Percentiles rank a stretch among this genome's conserved stretches.
Evolutionary conservation across 2,888 invertebrate genomes (phyloP).

Genomic region (Patella ulyssiponensis): DNA sequence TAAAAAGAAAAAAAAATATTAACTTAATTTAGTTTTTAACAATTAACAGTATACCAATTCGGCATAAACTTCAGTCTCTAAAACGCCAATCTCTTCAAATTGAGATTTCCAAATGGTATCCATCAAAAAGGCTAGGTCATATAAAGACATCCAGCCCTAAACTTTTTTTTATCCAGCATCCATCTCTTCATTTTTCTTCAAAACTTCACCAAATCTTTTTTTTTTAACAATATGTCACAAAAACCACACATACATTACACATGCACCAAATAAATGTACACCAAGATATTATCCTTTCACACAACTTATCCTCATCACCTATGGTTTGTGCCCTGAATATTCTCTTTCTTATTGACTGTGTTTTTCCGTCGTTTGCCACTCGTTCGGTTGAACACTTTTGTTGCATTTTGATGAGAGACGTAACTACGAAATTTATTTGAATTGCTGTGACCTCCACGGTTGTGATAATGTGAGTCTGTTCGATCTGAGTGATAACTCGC

Average conservation of each 20-base stretch:
- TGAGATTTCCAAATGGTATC: no score
- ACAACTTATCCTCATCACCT: slow-evolving; percentile 17
- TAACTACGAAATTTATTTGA: slow-evolving; percentile 18
- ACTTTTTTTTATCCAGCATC: background rate
- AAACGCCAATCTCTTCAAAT: no score
- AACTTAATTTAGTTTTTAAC: slow-evolving; percentile 10
- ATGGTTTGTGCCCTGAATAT: slow-evolving; percentile 18
- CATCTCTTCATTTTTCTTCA: background rate
- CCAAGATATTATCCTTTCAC: background rate
- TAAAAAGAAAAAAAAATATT: slow-evolving; percentile 10
- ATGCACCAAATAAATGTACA: background rate
- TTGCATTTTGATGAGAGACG: slow-evolving; percentile 15
- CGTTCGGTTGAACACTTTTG: slow-evolving; percentile 25
- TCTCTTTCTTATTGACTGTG: slow-evolving; percentile 25
- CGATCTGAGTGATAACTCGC: slow-evolving; percentile 13
- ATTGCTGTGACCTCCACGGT: background rate
- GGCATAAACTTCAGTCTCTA: background rate
- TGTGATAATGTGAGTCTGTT: slow-evolving; percentile 1
- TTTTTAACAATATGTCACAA: no score
- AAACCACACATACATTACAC: background rate
- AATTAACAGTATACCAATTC: slow-evolving; percentile 7
- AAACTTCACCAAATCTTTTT: no score
- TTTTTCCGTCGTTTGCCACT: slow-evolving; percentile 38
- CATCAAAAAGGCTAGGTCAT: no score
- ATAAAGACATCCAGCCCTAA: background rate